Evolutionary conservation across 2,113 vertebrate species (phyloP), one percentile per base, ranked within the genome.

Genomic region (Oxyruncus cristatus): DNA sequence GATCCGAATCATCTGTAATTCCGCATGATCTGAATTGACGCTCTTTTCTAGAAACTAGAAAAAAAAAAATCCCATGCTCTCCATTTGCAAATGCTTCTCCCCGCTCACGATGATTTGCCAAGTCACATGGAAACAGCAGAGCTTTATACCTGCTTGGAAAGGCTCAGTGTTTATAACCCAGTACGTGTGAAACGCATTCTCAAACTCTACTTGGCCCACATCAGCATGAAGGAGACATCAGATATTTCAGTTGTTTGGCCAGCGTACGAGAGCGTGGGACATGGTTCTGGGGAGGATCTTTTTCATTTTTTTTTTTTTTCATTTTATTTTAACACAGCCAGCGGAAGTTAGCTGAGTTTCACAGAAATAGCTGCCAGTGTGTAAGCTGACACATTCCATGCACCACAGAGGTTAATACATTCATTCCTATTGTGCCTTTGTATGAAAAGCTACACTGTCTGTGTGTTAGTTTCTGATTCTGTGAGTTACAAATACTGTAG

Each of bases 371-470:
- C 87, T 95, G 96, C 92, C 95, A 96, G 82, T 97, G 92, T 97
- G 89, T 96, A 96, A 93, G 82, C 85, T 93, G 95, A 97, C 93
- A 95, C 93, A 93, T 96, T 96, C 92, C 93, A 37, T 95, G 90
- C 88, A 89, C 95, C 90, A 62, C 92, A 90, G 94, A 96, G 94
- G 97, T 97, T 97, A 97, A 97, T 97, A 86, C 90, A 95, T 95
- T 95, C 96, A 76, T 91, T 95, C 85, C 92, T 89, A 89, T 96
- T 97, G 95, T 93, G 68, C 79, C 88, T 97, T 95, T 90, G 88
- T 94, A 62, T 61, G 74, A 93, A 97, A 97, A 97, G 80, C 82
- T 83, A 79, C 55, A 75, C 71, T 78, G 92, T 93, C 73, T 76
- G 85, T 78, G 76, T 79, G 80, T 93, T 94, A 79, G 68, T 89